Evolutionary conservation across 2,797 vertebrate genomes (phyloP), one percentile per base, ranked within the genome.

Genomic region (Anas acuta): DNA sequence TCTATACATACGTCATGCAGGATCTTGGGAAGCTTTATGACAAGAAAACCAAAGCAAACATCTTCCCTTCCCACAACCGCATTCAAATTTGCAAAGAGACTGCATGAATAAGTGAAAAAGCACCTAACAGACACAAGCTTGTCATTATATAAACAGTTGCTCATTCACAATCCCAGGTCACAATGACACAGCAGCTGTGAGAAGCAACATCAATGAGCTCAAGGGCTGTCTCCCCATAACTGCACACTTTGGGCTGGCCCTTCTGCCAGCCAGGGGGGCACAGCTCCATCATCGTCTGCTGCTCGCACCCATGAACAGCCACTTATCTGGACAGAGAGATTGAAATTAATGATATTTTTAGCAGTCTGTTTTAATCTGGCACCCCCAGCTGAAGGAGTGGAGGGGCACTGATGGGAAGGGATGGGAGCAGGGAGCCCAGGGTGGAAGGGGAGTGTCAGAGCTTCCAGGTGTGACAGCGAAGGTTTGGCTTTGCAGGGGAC

Each of bases 271-370:
- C 0, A 2, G 0, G 6, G 4, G 33, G 12, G 21, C 54, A 79
- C 54, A 72, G 72, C 41, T 39, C 54, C 0, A 0, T 7, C 20
- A 37, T 26, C 28, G 2, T 10, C 53, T 77, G 41, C 0, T 0
- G 33, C 18, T 45, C 70, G 37, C 51, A 66, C 4, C 47, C 61
- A 58, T 0, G 0, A 4, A 3, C 1, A 0, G 21, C 32, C 0
- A 0, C 74, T 37, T 21, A 39, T 71, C 43, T 39, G 23, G 28
- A 54, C 65, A 47, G 30, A 57, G 20, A n/a, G 7, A 66, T 47
- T 56, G 23, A 64, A 81, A 60, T 23, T 10, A 35, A 26, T 9
- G 43, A 61, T 16, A 19, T n/a, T 93, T 84, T 45, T 35, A 49
- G 39, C 0, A 0, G 6, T 43, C 43, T 1, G 1, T 74, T 41